These are phyloP conservation scores for Dreissena polymorpha DNA, from an alignment of 1,140 invertebrate genomes.

Conservation along the genomic window DNA sequence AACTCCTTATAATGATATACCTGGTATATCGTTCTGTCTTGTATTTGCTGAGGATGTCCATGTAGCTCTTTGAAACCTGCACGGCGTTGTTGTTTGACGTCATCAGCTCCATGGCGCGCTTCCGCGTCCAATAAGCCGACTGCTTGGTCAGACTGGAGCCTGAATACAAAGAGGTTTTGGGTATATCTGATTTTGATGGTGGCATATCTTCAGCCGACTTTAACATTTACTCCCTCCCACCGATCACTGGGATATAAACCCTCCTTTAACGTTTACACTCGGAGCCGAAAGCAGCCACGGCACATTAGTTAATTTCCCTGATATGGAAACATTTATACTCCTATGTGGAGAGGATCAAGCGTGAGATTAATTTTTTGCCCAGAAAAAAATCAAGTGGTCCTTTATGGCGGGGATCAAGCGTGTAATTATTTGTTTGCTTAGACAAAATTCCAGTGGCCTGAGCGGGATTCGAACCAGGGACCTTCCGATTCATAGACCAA, in stretches of 20 bases:
- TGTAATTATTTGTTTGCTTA: no score
- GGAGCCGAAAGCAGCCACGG: no score
- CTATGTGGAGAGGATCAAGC: no score
- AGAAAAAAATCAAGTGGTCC: no score
- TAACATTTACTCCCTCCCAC: background rate
- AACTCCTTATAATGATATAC: background rate
- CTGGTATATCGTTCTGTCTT: constrained; percentile 46
- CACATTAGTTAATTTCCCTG: no score
- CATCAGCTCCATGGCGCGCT: constrained; percentile 56
- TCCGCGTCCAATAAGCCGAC: constrained; percentile 48
- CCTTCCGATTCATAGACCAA: no score
- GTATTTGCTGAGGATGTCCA: constrained; percentile 49
- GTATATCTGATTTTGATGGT: constrained; percentile 69
- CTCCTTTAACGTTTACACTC: no score
- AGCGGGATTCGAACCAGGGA: no score
- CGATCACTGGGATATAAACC: background rate
- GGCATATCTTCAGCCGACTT: background rate
- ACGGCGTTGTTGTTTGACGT: constrained; percentile 42
- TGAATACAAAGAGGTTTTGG: constrained; percentile 73
- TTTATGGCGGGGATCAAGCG: no score
- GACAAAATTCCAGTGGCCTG: no score
- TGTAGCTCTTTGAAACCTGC: constrained; percentile 42
- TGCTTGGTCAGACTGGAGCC: constrained; percentile 47
- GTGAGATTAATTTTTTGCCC: no score
- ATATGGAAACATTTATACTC: no score